Evolutionary conservation across 2,888 invertebrate genomes (phyloP), one percentile per base, ranked within the genome.

Genomic region (Drosophila flavopinicola): DNA sequence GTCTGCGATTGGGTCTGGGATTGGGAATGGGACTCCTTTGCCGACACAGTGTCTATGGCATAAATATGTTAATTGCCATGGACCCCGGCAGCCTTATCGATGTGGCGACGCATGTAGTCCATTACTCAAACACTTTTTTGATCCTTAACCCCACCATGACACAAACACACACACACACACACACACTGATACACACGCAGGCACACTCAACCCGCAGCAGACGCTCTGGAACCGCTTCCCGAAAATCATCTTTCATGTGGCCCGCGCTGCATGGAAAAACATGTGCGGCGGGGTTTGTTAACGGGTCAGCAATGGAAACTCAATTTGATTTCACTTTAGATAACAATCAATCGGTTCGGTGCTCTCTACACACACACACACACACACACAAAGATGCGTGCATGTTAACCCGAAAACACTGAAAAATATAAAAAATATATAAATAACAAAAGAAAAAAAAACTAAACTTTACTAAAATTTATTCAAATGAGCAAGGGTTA

Each of bases 281-380:
- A 66, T 57, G 57, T 64, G 57, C 58, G 45, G 44, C 42, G 57
- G 61, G 49, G 57, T 51, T 70, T 75, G 73, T 75, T 71, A 75
- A 75, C 75, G 75, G 71, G 66, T 75, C 71, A 66, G 61, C 71
- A 53, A 57, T 75, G 82, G 69, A 84, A 85, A 79, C 85, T 63
- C 79, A 76, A 80, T 86, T 86, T 84, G 86, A 86, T 86, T 75
- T 75, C 71, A 78, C 78, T 86, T 80, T 58, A 75, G 82, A 83
- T 83, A 83, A 84, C 71, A 80, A 83, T 83, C 82, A 84, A 85
- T 85, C 76, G 79, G 65, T 71, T 71, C 58, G 53, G 52, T 73
- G 77, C 75, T 51, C 45, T 39, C 38, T 11, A 20, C 20, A n/a
- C 15, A 25, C 9, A 9, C 5, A 13, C 11, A 7, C n/a, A 41